These are phyloP conservation scores for Leptura quadrifasciata DNA, from an alignment of 2,888 invertebrate species.

Conservation along the genomic window DNA sequence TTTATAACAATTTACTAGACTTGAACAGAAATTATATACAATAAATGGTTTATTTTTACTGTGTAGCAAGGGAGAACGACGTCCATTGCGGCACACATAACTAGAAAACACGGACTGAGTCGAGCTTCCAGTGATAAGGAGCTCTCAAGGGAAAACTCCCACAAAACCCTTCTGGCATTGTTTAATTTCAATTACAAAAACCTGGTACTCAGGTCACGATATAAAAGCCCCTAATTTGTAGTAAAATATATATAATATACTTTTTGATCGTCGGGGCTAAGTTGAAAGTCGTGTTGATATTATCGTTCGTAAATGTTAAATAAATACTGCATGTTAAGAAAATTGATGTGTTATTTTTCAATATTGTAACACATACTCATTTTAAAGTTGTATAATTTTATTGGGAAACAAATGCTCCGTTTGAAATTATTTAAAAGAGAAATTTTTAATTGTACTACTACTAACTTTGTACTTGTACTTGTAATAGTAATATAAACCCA, in stretches of 20 bases:
- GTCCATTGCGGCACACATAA: constrained; percentile 28
- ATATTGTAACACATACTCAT: too few species aligned
- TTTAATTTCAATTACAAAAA: constrained; percentile 55
- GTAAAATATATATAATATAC: background rate
- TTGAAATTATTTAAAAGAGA: too few species aligned
- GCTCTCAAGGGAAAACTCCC: constrained; percentile 50
- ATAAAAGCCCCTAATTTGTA: background rate
- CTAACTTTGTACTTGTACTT: too few species aligned
- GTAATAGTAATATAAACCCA: too few species aligned
- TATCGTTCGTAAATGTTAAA: too few species aligned
- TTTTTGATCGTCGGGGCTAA: background rate
- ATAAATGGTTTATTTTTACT: constrained; percentile 24
- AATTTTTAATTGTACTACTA: too few species aligned
- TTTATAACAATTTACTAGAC: constrained; percentile 11
- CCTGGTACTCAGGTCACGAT: constrained; percentile 7
- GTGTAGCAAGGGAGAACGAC: constrained; percentile 22
- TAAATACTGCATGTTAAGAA: too few species aligned
- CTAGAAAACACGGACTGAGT: constrained; percentile 33
- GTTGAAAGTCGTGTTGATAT: background rate
- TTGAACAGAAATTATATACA: constrained; percentile 11
- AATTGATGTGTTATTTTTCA: too few species aligned
- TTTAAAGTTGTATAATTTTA: too few species aligned
- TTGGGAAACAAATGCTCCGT: too few species aligned
- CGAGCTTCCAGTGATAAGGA: constrained; percentile 43
- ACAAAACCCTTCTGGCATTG: constrained; percentile 53